phyloP scores from a whole-genome alignment of 2,888 invertebrate species.

The Drosophila prolongata region DNA sequence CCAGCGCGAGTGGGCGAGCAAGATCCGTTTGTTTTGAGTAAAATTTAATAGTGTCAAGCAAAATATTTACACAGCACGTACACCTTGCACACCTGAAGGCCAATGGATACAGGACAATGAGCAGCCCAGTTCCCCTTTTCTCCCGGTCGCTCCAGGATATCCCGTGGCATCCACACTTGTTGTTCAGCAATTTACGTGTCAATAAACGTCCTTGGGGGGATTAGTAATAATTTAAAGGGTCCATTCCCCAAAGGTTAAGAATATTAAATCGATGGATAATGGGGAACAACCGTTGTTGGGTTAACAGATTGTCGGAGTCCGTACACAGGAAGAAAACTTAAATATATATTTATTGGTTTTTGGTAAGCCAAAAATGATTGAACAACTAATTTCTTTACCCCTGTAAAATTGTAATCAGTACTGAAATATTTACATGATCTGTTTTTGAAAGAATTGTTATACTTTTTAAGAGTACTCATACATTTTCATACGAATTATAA shows the following conservation, averaged over 20 bases:
- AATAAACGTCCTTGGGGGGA: conserved; percentile 51
- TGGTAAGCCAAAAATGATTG: no score
- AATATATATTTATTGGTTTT: no score
- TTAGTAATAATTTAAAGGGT: conserved; percentile 31
- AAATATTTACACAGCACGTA: conserved; percentile 77
- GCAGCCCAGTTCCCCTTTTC: conserved; percentile 1
- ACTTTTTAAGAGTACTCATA: no score
- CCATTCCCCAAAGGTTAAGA: conserved; percentile 6
- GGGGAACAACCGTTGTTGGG: conserved; percentile 3
- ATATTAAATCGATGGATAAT: conserved; percentile 1
- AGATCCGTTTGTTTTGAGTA: conserved; percentile 61
- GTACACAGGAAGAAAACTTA: not conserved
- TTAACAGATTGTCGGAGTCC: not conserved
- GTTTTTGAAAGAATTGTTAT: no score
- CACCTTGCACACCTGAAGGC: conserved; percentile 59
- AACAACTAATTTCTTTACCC: no score
- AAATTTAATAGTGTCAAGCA: conserved; percentile 73
- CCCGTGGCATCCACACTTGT: conserved; percentile 11
- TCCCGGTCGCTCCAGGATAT: not conserved
- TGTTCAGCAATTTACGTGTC: conserved; percentile 45
- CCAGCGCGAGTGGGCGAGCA: conserved; percentile 4
- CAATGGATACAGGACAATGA: conserved; percentile 27
- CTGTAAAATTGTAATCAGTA: no score
- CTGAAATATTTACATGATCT: no score
- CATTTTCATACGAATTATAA: no score